Conservation (phyloP, 2,888 invertebrate genomes). For the Gandaritis pyraliata region DNA sequence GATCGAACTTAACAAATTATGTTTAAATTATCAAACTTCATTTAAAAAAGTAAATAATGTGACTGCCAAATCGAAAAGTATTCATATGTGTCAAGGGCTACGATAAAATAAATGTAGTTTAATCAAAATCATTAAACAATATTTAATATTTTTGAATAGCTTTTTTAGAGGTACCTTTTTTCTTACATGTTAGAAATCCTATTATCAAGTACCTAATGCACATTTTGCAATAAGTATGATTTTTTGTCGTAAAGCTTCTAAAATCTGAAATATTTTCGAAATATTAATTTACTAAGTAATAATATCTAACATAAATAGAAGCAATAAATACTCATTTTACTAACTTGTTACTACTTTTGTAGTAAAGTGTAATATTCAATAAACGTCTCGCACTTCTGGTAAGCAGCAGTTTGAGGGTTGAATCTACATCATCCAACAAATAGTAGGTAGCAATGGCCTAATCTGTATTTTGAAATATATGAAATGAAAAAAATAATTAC, state of each 20-base stretch:
- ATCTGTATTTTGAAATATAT: not conserved
- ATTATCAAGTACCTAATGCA: constrained; percentile 2
- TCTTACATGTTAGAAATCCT: not conserved
- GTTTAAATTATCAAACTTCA: too few relatives aligned
- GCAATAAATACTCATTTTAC: constrained; percentile 54
- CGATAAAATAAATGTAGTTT: constrained; percentile 43
- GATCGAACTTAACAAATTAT: too few relatives aligned
- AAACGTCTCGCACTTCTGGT: not conserved
- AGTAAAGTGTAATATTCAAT: not conserved
- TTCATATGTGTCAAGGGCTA: constrained; percentile 62
- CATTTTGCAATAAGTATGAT: constrained; percentile 1
- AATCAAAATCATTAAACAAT: constrained; percentile 39
- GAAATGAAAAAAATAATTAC: too few relatives aligned
- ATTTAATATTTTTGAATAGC: constrained; percentile 14
- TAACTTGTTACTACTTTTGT: constrained; percentile 39
- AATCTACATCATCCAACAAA: not conserved
- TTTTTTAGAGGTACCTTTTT: constrained; percentile 1
- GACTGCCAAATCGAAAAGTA: constrained; percentile 77
- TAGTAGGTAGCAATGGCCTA: not conserved
- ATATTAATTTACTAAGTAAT: constrained; percentile 13
- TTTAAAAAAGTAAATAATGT: constrained; percentile 54
- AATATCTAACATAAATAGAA: constrained; percentile 8
- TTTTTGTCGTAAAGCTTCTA: constrained; percentile 3
- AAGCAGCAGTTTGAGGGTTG: not conserved
- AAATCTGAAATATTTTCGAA: not conserved